phyloP scores from a whole-genome alignment of 2,113 vertebrate genomes.

The Corvus cornix region DNA sequence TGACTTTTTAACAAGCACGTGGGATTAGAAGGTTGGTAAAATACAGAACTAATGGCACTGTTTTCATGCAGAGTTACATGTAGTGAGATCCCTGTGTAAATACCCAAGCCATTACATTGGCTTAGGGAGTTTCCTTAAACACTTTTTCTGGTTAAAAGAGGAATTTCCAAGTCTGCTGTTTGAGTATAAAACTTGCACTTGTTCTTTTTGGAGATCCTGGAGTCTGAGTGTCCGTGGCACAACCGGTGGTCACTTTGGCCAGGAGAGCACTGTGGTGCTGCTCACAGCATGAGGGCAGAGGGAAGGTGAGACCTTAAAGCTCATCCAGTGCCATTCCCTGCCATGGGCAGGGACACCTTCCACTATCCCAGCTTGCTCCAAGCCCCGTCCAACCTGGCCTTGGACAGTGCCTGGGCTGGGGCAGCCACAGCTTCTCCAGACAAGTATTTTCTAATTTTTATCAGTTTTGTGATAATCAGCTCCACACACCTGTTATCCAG shows the following conservation, averaged over 20 bases:
- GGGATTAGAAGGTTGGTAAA: not conserved
- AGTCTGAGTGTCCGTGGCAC: accelerated
- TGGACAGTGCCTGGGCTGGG: not conserved
- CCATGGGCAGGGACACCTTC: not conserved
- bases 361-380: not conserved
- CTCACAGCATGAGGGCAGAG: not conserved
- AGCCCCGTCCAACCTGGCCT: not conserved
- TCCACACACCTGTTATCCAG: not conserved
- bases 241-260: accelerated
- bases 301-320: not conserved
- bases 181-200: not conserved
- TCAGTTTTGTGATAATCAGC: not conserved
- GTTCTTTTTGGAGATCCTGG: not conserved
- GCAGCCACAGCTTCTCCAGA: not conserved
- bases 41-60: too few relatives aligned
- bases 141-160: not conserved
- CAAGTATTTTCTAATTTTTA: not conserved
- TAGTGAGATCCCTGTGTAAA: not conserved
- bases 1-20: not conserved
- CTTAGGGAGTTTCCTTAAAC: not conserved
- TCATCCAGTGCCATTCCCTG: not conserved
- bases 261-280: not conserved
- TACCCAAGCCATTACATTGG: not conserved
- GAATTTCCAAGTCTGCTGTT: not conserved
- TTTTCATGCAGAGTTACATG: not conserved